A percentile compares a stretch with the other conserved stretches of the same genome.
Conservation (phyloP, 2,113 vertebrate genomes). For the Siniperca knerii region DNA sequence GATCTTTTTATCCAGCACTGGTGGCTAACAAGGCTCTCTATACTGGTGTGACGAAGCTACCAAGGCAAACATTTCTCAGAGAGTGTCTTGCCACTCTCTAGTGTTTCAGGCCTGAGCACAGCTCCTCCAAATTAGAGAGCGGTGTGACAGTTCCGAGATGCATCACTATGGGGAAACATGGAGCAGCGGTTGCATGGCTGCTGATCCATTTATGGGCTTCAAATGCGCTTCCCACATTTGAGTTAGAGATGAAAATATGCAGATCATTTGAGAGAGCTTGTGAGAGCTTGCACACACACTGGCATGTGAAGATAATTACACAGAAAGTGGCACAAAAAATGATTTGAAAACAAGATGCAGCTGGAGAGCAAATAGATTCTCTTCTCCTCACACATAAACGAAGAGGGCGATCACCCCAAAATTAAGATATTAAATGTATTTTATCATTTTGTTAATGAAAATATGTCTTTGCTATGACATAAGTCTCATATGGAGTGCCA, state of each 20-base stretch:
- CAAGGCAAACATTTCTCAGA: slow-evolving; percentile 56
- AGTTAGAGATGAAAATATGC: slow-evolving; percentile 64
- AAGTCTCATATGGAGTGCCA: neutral
- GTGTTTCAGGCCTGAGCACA: slow-evolving; percentile 67
- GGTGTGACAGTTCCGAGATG: slow-evolving; percentile 63
- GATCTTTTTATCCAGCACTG: slow-evolving; percentile 60
- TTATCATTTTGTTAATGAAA: slow-evolving; percentile 22
- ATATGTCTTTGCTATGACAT: neutral
- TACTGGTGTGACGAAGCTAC: slow-evolving; percentile 55
- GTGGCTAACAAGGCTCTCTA: slow-evolving; percentile 50
- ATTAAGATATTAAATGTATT: neutral
- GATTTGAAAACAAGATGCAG: slow-evolving; percentile 42
- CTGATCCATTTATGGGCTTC: slow-evolving; percentile 66
- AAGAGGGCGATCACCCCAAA: neutral
- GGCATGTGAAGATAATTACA: slow-evolving; percentile 52
- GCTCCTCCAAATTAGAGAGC: slow-evolving; percentile 74
- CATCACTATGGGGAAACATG: slow-evolving; percentile 54
- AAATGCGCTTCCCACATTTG: slow-evolving; percentile 58
- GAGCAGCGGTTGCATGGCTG: slow-evolving; percentile 49
- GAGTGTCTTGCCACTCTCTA: slow-evolving; percentile 60
- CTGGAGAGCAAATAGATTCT: slow-evolving; percentile 7
- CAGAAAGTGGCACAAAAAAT: slow-evolving; percentile 42
- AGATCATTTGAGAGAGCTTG: slow-evolving; percentile 68
- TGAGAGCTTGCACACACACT: slow-evolving; percentile 47
- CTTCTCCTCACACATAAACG: neutral